These are phyloP conservation scores for Bellardia pandia DNA, from an alignment of 2,888 invertebrate species.

Conservation along the genomic window DNA sequence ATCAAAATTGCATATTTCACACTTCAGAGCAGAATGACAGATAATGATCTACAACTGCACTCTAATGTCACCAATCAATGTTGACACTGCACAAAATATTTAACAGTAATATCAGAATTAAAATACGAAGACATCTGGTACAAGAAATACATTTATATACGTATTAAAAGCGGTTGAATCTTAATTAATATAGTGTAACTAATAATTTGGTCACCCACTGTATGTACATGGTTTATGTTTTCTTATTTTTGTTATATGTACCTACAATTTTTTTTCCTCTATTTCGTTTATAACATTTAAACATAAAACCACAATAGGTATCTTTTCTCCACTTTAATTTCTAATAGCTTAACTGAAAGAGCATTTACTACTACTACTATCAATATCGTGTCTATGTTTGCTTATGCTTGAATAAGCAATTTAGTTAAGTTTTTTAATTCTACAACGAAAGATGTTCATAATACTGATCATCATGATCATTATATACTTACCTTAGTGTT, in stretches of 20 bases:
- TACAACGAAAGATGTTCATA: constrained; percentile 23
- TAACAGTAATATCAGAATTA: no score
- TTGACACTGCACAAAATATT: no score
- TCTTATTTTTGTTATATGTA: constrained; percentile 13
- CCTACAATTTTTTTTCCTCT: no score
- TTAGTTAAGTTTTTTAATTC: constrained; percentile 16
- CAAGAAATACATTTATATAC: no score
- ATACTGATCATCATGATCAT: constrained; percentile 15
- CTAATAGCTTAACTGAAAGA: constrained; percentile 9
- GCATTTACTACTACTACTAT: constrained; percentile 1
- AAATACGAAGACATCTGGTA: no score
- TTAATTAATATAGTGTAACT: no score
- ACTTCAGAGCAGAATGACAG: no score
- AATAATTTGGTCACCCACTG: no score
- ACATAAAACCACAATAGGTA: constrained; percentile 28
- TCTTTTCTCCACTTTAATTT: background rate
- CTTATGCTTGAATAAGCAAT: constrained; percentile 57
- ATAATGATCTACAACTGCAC: no score
- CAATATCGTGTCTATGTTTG: constrained; percentile 4
- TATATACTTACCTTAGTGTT: constrained; percentile 7
- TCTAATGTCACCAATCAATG: no score
- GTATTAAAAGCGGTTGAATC: no score
- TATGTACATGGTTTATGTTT: constrained; percentile 52
- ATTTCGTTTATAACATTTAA: background rate
- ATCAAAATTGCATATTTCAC: no score